Conservation (phyloP, 2,888 invertebrate species). For the Leptothorax acervorum region DNA sequence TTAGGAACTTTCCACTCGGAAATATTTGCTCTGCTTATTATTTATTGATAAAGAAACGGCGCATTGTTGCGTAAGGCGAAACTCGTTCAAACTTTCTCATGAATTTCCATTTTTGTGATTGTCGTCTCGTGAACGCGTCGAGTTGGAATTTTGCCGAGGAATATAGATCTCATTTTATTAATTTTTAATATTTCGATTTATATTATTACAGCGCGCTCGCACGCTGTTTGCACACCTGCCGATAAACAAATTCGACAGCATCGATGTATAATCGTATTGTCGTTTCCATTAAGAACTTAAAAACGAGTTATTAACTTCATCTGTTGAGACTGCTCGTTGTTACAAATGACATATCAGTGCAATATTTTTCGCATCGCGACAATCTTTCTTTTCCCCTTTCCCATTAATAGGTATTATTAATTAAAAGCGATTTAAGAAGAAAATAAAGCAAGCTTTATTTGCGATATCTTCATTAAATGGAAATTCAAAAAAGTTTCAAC, state of each 20-base stretch:
- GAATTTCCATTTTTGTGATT: constrained; percentile 22
- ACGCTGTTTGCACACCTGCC: background rate
- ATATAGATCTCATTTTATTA: constrained; percentile 15
- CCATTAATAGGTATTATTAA: background rate
- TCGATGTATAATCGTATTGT: constrained; percentile 9
- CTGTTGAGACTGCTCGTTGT: background rate
- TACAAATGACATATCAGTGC: background rate
- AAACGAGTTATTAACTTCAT: constrained; percentile 12
- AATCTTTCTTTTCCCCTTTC: background rate
- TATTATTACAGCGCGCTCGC: constrained; percentile 3
- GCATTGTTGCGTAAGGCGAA: constrained; percentile 15
- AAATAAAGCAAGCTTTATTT: constrained; percentile 3
- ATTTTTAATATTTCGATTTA: constrained; percentile 9
- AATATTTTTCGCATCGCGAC: background rate
- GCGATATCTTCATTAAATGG: background rate
- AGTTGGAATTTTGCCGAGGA: constrained; percentile 2
- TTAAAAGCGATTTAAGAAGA: background rate
- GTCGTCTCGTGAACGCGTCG: constrained; percentile 1
- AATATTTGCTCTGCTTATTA: constrained; percentile 45
- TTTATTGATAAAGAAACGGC: constrained; percentile 34
- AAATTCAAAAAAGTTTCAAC: background rate
- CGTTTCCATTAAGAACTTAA: constrained; percentile 17
- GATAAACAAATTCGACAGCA: constrained; percentile 13
- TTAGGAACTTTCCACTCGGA: constrained; percentile 32
- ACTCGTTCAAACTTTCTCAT: constrained; percentile 8